phyloP scores from a whole-genome alignment of 2,797 vertebrate genomes.

The Pogoniulus pusillus region DNA sequence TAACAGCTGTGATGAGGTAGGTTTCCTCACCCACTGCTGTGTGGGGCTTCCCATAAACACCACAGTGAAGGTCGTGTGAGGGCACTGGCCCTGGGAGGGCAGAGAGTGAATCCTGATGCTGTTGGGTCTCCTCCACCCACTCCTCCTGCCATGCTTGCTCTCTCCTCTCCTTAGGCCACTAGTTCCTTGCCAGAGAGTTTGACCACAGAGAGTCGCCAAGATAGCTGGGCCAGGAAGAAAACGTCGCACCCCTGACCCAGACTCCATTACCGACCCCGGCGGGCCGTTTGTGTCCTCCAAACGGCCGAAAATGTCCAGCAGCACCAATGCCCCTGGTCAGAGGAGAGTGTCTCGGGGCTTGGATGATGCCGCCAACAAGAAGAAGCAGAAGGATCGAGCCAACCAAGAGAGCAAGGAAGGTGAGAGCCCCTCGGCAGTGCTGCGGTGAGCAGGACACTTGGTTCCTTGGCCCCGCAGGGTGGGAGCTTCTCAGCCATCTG shows the following conservation, averaged over 20 bases:
- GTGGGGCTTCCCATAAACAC: background rate
- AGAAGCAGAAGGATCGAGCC: conserved; percentile 95
- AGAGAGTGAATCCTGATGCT: background rate
- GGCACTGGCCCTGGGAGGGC: background rate
- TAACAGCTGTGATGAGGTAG: conserved; percentile 53
- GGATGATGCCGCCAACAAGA: conserved; percentile 88
- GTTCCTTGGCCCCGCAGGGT: background rate
- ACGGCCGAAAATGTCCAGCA: conserved; percentile 96
- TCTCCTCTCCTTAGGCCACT: conserved; percentile 71
- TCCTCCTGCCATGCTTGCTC: background rate
- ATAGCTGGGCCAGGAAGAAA: conserved; percentile 99
- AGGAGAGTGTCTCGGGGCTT: conserved; percentile 81
- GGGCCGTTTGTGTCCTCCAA: conserved; percentile 91
- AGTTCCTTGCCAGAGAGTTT: conserved; percentile 90
- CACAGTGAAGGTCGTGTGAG: background rate
- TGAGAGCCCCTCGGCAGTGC: conserved; percentile 77
- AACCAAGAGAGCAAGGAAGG: conserved; percentile 97
- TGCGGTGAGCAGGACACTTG: fast-evolving
- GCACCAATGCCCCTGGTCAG: conserved; percentile 80
- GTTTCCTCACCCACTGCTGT: background rate
- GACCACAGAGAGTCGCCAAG: conserved; percentile 94
- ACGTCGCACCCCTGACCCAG: conserved; percentile 97
- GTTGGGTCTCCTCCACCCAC: background rate
- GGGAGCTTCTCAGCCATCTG: conserved; percentile 41
- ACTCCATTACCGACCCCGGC: conserved; percentile 90